Evolutionary conservation across 1,140 invertebrate genomes (phyloP), one percentile per base, ranked within the genome.

Genomic region (Drosophila melanica): DNA sequence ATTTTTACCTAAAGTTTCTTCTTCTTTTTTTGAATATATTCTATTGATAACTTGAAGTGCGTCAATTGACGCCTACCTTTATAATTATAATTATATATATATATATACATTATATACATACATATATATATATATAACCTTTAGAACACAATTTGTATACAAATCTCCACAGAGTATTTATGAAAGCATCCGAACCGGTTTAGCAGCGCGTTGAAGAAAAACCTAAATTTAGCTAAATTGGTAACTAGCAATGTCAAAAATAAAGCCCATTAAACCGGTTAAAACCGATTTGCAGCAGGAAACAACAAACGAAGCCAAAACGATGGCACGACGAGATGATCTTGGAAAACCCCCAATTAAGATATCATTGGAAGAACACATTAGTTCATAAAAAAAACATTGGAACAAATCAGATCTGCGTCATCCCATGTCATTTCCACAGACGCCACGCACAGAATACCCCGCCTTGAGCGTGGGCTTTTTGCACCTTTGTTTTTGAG

Each of bases 231-330:
- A 53, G 41, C 18, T 20, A 58, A 37, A 48, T 55, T 63, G 62
- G 39, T 65, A 45, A 45, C 16, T 20, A 54, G 54, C 45, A 45
- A 65, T 51, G 50, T 23, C 27, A 45, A 65, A 57, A n/a, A 45
- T 37, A 72, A 42, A 57, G 20, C 59, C 51, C 42, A 55, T 44
- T 10, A 10, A 70, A 72, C 69, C 64, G 63, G 69, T 59, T 58
- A 7, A 54, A 59, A 53, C 47, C 39, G 42, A 67, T 67, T 18
- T 72, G 64, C 68, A 71, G 16, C 54, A 53, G 62, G 51, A 72
- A 72, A 58, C 16, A 37, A 4, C 6, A 39, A 60, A 1, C 35
- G n/a, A 47, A 20, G 8, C 14, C 20, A 27, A 27, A 27, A 27
- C 6, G 16, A 12, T 0, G 18, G 37, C 16, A 12, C 4, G 14